Evolutionary conservation across 2,113 vertebrate genomes (phyloP), one percentile per base, ranked within the genome.

Genomic region (Myanophis thanlyinensis): DNA sequence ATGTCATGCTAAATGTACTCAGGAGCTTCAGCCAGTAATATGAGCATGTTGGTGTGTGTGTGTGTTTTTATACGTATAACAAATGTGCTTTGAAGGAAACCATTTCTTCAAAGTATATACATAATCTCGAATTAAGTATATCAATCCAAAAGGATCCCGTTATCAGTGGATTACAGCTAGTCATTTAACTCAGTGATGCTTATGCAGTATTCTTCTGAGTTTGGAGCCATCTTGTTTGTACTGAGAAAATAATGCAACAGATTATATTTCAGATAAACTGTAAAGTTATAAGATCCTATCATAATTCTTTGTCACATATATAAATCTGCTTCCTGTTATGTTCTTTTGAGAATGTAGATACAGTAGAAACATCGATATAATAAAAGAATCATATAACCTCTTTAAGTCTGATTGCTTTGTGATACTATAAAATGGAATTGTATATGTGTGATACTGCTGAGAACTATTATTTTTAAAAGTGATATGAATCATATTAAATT

Each of bases 381-480:
- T 52, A 88, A 35, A 93, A 86, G 2, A 12, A 80, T 80, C 25
- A 18, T 12, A 40, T 48, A 93, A 87, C 44, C 20, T 40, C 49
- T 18, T 90, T 80, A 85, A 48, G 88, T 44, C 47, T 67, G 89
- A 46, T 51, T 89, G 53, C 52, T 10, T 88, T 67, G 22, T 52
- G 88, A 48, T 84, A 35, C 11, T 91, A 94, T 54, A 80, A 95
- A 92, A 89, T 87, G 54, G 35, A 94, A 93, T 54, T 44, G 73
- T 80, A 80, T 44, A 25, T 47, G 91, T 73, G 73, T 88, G 85
- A 73, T 30, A 5, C 85, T 93, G 27, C 89, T 93, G 53, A 94
- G 91, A 93, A 90, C 90, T 89, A 49, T 91, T 67, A 15, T 9
- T 1, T 40, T 80, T 53, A 52, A 54, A 93, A 87, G 11, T 47